Base-by-base conservation (phyloP, 2,888 invertebrate genomes). In the Drosophila siamana region DNA sequence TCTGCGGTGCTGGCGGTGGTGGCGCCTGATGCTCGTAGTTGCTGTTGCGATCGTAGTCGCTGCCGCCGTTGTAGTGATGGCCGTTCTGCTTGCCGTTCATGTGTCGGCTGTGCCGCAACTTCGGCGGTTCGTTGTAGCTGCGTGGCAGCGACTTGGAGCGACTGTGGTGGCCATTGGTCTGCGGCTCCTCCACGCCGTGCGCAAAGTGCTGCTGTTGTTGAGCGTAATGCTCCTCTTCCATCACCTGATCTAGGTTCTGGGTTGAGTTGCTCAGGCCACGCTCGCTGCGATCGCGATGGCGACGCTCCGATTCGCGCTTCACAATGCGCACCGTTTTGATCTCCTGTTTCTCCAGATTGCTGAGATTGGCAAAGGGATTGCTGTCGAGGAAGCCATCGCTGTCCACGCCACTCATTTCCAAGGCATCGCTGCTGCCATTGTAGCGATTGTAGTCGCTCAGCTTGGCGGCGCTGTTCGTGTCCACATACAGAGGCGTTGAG, bases 271-370 rank as follows among this genome's bases (percentile, higher is more conserved):
- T 91, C 2, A 90, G 63, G 28, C 93, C 94, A 47, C 96, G 95
- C 84, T 97, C 97, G 47, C 96, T 93, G 56, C 96, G 93, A 85
- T 97, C 97, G 48, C 96, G 93, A 89, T 97, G 97, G 0, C 98
- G 93, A 55, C 97, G 94, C 91, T 97, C 98, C 19, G 97, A 97
- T 91, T 98, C 97, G 11, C 98, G 93, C 92, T 98, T 98, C 0
- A 98, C 98, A 86, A 98, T 98, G 65, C 98, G 94, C 15, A 98
- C 98, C 0, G 98, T 98, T 93, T 98, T 97, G 64, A 97, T 97
- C 92, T 98, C 97, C 91, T 96, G 95, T 81, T 97, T 97, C 89
- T 98, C 98, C 61, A 96, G 95, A 88, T 94, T 94, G 22, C 93
- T 95, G 52, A 96, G 93, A 84, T 95, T 95, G 65, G 94, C 89